phyloP scores from a whole-genome alignment of 2,888 invertebrate genomes.

The Apeira syringaria region DNA sequence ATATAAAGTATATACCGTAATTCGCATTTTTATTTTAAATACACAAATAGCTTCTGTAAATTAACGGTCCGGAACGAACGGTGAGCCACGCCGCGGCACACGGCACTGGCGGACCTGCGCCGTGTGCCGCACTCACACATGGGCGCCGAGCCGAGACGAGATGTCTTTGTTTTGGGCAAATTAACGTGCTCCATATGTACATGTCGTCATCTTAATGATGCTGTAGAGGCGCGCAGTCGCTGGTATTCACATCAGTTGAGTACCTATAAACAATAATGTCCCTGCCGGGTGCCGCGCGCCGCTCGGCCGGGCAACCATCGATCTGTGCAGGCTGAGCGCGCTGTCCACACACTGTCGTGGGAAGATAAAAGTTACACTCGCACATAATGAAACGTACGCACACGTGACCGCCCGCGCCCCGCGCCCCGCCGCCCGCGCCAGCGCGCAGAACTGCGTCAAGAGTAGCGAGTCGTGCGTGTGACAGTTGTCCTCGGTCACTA shows the following conservation, averaged over 20 bases:
- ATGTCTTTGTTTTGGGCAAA: conserved; percentile 46
- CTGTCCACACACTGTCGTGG: no score
- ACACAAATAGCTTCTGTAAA: conserved; percentile 49
- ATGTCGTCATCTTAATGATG: conserved; percentile 36
- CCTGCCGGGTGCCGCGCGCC: conserved; percentile 19
- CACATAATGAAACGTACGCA: conserved; percentile 73
- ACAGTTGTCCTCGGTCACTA: conserved; percentile 38
- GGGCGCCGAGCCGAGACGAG: conserved; percentile 45
- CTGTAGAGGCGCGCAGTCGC: conserved; percentile 20
- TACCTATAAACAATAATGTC: conserved; percentile 21
- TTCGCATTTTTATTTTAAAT: no score
- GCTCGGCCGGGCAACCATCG: conserved; percentile 51
- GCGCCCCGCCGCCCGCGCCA: no score
- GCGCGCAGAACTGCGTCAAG: conserved; percentile 56
- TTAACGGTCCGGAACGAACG: conserved; percentile 72
- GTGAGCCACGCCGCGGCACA: conserved; percentile 38
- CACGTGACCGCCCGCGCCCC: conserved; percentile 64
- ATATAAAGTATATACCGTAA: no score
- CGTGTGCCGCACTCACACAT: conserved; percentile 30
- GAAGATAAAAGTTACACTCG: conserved; percentile 65
- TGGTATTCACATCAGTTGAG: conserved; percentile 29
- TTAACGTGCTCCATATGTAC: conserved; percentile 35
- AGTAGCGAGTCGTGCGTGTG: conserved; percentile 48
- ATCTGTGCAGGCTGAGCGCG: conserved; percentile 58
- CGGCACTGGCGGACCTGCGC: conserved; percentile 48